Conservation (phyloP, 2,888 invertebrate genomes). For the Aphidoletes aphidimyza region DNA sequence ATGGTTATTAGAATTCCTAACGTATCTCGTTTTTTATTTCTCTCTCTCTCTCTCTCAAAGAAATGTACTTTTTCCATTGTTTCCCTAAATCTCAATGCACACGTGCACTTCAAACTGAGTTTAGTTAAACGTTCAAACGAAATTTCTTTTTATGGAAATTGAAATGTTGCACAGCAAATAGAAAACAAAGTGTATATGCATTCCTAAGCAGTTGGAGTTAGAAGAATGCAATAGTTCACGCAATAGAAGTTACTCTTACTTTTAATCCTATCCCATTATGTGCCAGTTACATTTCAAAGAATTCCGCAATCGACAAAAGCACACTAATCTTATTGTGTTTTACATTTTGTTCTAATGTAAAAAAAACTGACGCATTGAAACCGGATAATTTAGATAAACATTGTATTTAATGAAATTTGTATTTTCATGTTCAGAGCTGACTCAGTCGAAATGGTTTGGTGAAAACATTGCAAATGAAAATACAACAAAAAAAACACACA, state of each 20-base stretch:
- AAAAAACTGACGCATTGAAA: neutral
- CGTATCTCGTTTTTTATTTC: neutral
- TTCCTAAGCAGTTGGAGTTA: too few relatives aligned
- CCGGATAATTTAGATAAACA: neutral
- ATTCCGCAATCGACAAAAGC: neutral
- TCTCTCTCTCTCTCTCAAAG: neutral
- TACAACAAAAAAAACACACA: too few relatives aligned
- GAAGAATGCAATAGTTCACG: neutral
- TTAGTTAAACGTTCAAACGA: neutral
- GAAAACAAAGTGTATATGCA: too few relatives aligned
- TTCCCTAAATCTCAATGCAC: neutral
- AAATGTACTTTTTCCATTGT: neutral
- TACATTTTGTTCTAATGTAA: neutral
- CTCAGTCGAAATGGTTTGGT: neutral
- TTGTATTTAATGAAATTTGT: neutral
- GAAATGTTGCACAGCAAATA: neutral
- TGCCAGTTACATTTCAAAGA: neutral
- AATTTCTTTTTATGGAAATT: constrained; percentile 44
- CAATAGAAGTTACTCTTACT: neutral
- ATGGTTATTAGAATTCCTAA: neutral
- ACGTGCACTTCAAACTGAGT: constrained; percentile 14
- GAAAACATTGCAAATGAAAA: neutral
- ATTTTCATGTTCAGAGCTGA: neutral
- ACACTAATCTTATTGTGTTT: neutral
- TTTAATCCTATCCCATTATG: neutral